Percentiles rank a stretch among this genome's conserved stretches.
phyloP scores from a whole-genome alignment of 2,888 invertebrate genomes.

The Mechanitis messenoides region DNA sequence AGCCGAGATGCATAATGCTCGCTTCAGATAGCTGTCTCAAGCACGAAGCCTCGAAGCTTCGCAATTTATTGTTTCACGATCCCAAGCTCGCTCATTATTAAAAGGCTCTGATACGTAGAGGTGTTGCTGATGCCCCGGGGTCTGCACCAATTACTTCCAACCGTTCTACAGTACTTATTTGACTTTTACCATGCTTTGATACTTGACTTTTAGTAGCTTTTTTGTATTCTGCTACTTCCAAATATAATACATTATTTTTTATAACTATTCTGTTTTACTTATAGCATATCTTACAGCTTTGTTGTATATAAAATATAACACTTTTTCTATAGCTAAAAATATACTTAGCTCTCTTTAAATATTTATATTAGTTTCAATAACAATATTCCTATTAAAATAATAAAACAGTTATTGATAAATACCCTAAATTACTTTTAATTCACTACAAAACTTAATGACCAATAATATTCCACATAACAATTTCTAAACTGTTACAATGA shows the following conservation, averaged over 20 bases:
- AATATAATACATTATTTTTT: no score
- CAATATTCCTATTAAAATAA: neutral
- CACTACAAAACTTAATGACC: constrained; percentile 1
- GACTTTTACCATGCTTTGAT: constrained; percentile 56
- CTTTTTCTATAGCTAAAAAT: no score
- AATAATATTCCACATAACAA: constrained; percentile 1
- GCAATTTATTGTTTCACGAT: constrained; percentile 78
- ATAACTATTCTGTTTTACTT: neutral
- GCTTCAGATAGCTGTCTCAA: constrained; percentile 72
- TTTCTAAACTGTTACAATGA: constrained; percentile 3
- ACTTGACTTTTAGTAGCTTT: constrained; percentile 58
- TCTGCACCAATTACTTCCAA: constrained; percentile 67
- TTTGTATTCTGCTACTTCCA: constrained; percentile 28
- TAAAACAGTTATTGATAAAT: constrained; percentile 3
- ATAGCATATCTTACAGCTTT: neutral
- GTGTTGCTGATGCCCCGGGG: constrained; percentile 73
- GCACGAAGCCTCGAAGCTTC: constrained; percentile 76
- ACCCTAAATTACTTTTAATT: neutral
- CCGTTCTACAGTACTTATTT: constrained; percentile 55
- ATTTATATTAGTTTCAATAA: no score
- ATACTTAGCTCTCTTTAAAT: no score
- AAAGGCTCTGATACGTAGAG: constrained; percentile 76
- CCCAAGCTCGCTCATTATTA: constrained; percentile 74
- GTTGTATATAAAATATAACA: no score
- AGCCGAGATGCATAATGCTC: constrained; percentile 72